These are phyloP conservation scores for Hyphantria cunea DNA, from an alignment of 1,140 invertebrate species.

Conservation along the genomic window DNA sequence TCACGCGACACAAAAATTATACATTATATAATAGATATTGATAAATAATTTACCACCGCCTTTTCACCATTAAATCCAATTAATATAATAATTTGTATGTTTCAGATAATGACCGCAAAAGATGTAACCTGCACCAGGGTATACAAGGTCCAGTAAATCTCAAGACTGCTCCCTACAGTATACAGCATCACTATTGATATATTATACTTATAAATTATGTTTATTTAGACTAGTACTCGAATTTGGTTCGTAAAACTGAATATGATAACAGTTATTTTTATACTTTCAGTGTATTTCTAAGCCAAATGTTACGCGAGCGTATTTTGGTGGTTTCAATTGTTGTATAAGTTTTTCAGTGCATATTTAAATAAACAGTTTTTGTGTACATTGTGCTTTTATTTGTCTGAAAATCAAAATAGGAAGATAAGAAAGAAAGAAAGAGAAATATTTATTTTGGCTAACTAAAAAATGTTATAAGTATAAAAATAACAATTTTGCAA, in stretches of 20 bases:
- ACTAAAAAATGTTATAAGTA: too few relatives aligned
- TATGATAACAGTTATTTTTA: slow-evolving; percentile 42
- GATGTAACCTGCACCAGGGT: slow-evolving; percentile 87
- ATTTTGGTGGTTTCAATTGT: slow-evolving; percentile 45
- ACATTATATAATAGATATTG: too few relatives aligned
- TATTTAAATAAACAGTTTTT: slow-evolving; percentile 70
- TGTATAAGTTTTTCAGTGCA: slow-evolving; percentile 76
- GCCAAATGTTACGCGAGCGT: slow-evolving; percentile 43
- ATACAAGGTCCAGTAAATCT: slow-evolving; percentile 85
- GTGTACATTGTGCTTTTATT: slow-evolving; percentile 34
- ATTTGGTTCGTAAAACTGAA: slow-evolving; percentile 43
- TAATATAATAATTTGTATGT: slow-evolving; percentile 38
- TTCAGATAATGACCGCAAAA: slow-evolving; percentile 86
- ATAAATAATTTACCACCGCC: too few relatives aligned
- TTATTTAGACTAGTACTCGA: slow-evolving; percentile 39
- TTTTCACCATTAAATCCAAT: slow-evolving; percentile 4
- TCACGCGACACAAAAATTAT: too few relatives aligned
- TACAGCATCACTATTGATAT: slow-evolving; percentile 62
- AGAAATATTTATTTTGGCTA: too few relatives aligned
- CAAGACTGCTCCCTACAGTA: slow-evolving; percentile 62
- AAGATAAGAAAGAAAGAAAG: too few relatives aligned
- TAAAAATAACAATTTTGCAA: too few relatives aligned
- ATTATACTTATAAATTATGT: slow-evolving; percentile 54
- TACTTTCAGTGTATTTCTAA: slow-evolving; percentile 38
- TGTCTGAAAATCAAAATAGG: too few relatives aligned